Percentiles rank a stretch among this genome's conserved stretches.
phyloP scores from a whole-genome alignment of 2,113 vertebrate species.

The Elephas maximus region DNA sequence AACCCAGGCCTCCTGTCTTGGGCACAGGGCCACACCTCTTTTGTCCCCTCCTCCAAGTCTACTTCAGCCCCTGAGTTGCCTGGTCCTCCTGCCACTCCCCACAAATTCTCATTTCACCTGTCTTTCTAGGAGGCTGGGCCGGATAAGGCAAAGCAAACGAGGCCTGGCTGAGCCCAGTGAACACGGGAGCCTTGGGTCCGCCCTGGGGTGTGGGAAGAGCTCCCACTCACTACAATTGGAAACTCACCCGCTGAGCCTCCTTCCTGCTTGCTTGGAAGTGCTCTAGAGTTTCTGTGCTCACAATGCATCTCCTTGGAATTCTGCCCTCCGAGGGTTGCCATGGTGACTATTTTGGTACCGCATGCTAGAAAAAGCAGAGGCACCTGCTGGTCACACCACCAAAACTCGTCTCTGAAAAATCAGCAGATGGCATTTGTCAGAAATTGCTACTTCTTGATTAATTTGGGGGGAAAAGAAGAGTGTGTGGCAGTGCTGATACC shows the following conservation, averaged over 20 bases:
- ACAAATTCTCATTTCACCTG: neutral
- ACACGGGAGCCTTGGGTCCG: neutral
- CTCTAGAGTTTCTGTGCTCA: constrained; percentile 88
- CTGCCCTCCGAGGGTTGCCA: constrained; percentile 89
- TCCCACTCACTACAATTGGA: constrained; percentile 14
- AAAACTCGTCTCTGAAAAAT: constrained; percentile 89
- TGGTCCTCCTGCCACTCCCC: neutral
- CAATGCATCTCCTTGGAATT: constrained; percentile 89
- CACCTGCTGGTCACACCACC: constrained; percentile 89
- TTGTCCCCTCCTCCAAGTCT: neutral
- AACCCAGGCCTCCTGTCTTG: neutral
- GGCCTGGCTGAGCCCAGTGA: neutral
- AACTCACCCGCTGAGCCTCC: constrained; percentile 59
- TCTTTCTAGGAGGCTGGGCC: neutral
- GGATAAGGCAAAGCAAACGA: neutral
- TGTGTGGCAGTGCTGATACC: constrained; percentile 63
- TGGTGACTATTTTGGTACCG: constrained; percentile 91
- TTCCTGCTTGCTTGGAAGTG: constrained; percentile 86
- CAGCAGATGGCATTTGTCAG: constrained; percentile 92
- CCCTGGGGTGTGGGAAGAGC: neutral
- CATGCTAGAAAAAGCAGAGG: constrained; percentile 89
- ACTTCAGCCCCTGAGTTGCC: neutral
- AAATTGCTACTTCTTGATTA: constrained; percentile 88
- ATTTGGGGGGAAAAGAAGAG: constrained; percentile 73
- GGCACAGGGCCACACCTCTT: no score